These are phyloP conservation scores for Istiophorus platypterus DNA, from an alignment of 2,113 vertebrate genomes.

Conservation along the genomic window DNA sequence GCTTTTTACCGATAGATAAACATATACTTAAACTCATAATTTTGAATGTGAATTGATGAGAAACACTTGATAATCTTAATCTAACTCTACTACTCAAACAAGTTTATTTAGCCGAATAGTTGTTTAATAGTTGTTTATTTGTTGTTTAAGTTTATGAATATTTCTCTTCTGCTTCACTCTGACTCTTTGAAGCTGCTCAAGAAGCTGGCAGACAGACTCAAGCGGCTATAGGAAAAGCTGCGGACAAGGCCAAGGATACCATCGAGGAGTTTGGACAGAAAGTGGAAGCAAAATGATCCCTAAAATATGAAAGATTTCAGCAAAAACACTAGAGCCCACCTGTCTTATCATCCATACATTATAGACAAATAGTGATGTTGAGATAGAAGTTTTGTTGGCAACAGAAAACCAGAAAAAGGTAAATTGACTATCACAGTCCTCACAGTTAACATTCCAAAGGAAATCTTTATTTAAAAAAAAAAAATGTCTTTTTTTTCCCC, in stretches of 20 bases:
- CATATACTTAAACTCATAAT: not conserved
- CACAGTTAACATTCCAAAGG: constrained; percentile 60
- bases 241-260: constrained; percentile 79
- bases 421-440: not conserved
- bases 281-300: constrained; percentile 77
- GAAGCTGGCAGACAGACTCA: constrained; percentile 83
- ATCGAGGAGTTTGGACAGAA: constrained; percentile 85
- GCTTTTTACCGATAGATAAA: not conserved
- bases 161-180: constrained; percentile 38
- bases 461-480: constrained; percentile 25
- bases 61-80: not conserved
- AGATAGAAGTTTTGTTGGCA: constrained; percentile 16
- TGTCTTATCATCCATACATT: constrained; percentile 19
- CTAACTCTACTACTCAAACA: not conserved
- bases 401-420: constrained; percentile 28
- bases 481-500: constrained; percentile 33
- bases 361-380: constrained; percentile 15
- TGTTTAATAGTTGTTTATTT: not conserved
- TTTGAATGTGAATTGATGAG: not conserved
- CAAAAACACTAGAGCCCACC: constrained; percentile 25
- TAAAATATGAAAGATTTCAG: constrained; percentile 11
- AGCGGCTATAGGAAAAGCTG: constrained; percentile 77
- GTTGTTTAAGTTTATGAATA: not conserved
- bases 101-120: not conserved
- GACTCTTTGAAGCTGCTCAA: constrained; percentile 75